These are phyloP conservation scores for Tragelaphus strepsiceros DNA, from an alignment of 2,113 vertebrate genomes.

Conservation along the genomic window DNA sequence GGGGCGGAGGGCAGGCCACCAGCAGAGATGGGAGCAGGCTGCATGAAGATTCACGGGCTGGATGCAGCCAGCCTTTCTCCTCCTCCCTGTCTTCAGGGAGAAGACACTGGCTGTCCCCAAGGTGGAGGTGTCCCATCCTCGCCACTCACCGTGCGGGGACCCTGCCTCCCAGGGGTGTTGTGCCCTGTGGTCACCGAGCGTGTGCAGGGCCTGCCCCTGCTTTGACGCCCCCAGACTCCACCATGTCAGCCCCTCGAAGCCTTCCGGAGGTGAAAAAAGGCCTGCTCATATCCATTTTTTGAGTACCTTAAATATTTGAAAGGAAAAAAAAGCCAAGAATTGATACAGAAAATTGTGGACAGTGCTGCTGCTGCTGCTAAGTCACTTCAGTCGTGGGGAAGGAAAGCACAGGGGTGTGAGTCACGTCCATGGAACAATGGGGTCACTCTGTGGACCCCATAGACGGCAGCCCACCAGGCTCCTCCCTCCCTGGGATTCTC, in stretches of 20 bases:
- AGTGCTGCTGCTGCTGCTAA: background rate
- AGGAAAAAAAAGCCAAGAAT: background rate
- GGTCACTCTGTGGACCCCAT: no score
- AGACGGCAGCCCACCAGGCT: no score
- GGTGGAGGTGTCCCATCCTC: background rate
- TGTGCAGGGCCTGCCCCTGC: background rate
- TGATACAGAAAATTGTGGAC: background rate
- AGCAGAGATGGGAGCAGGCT: background rate
- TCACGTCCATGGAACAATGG: no score
- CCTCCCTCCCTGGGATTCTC: no score
- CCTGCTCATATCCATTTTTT: background rate
- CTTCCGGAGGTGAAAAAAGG: background rate
- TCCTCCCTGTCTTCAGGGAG: background rate
- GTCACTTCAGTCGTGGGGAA: no score
- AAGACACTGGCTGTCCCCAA: background rate
- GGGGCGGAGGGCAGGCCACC: fast-evolving
- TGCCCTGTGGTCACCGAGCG: background rate
- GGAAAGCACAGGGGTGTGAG: no score
- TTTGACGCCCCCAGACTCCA: fast-evolving
- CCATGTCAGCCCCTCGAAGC: background rate
- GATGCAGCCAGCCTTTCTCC: background rate
- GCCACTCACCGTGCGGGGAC: fast-evolving
- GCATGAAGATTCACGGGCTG: background rate
- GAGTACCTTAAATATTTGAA: background rate
- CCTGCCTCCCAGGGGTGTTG: background rate